phyloP scores from a whole-genome alignment of 2,888 invertebrate species.

The Flabesymbios commensalis region DNA sequence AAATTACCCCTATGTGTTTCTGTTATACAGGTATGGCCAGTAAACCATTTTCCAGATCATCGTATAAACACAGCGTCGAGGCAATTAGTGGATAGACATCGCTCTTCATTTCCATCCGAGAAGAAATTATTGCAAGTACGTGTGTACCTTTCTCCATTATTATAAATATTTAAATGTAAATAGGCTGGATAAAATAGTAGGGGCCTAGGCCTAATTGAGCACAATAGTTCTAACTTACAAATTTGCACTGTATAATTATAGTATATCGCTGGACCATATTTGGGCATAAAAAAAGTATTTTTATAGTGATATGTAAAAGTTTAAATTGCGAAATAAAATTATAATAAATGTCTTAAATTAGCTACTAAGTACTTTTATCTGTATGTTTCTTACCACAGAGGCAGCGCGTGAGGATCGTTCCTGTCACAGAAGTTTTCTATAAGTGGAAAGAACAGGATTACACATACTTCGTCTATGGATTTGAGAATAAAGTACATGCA shows the following conservation, averaged over 20 bases:
- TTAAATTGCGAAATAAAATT: no score
- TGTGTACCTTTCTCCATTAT: no score
- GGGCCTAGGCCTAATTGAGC: no score
- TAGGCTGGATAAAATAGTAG: no score
- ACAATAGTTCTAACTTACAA: no score
- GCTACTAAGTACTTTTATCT: no score
- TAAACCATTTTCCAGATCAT: conserved; percentile 25
- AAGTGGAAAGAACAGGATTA: conserved; percentile 48
- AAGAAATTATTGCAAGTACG: conserved; percentile 23
- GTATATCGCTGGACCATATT: no score
- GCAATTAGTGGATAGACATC: conserved; percentile 24
- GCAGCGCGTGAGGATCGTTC: conserved; percentile 57
- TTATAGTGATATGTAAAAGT: no score
- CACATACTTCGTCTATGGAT: conserved; percentile 58
- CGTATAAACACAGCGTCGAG: conserved; percentile 24
- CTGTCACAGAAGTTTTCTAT: conserved; percentile 56
- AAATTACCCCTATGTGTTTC: not conserved
- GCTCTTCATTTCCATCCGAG: conserved; percentile 16
- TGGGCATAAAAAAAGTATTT: no score
- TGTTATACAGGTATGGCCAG: conserved; percentile 24
- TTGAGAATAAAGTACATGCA: conserved; percentile 57
- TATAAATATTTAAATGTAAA: no score
- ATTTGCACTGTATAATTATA: no score
- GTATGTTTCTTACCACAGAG: conserved; percentile 41
- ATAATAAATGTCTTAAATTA: no score